These are phyloP conservation scores for Gephyroberyx darwinii DNA, from an alignment of 2,797 vertebrate genomes.

Conservation along the genomic window DNA sequence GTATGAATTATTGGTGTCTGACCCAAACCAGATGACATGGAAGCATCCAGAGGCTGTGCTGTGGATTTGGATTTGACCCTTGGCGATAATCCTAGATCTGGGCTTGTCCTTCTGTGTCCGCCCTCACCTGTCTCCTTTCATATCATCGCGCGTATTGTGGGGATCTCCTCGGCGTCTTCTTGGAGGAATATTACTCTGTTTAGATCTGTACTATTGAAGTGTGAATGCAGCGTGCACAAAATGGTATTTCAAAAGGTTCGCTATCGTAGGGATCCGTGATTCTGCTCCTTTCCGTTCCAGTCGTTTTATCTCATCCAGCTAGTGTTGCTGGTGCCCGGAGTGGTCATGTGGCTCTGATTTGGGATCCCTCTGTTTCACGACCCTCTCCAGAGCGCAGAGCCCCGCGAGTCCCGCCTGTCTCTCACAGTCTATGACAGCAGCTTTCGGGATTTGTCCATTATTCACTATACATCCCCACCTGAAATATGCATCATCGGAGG, in stretches of 20 bases:
- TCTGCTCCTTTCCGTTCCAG: conserved; percentile 49
- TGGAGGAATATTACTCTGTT: conserved; percentile 56
- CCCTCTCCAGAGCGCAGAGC: conserved; percentile 67
- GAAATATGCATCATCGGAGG: conserved; percentile 49
- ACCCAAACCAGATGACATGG: conserved; percentile 42
- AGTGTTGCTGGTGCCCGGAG: conserved; percentile 68
- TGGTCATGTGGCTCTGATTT: conserved; percentile 80
- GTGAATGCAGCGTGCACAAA: conserved; percentile 45
- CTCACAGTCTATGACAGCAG: conserved; percentile 68
- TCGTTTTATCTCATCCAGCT: conserved; percentile 59
- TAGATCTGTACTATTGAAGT: conserved; percentile 54
- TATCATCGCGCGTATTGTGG: conserved; percentile 59
- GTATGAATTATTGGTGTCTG: conserved; percentile 35
- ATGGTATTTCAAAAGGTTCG: conserved; percentile 42
- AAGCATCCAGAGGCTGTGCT: conserved; percentile 52
- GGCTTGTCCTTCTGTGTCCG: conserved; percentile 69
- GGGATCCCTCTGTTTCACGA: conserved; percentile 71
- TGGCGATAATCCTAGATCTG: conserved; percentile 73
- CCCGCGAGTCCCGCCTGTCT: conserved; percentile 69
- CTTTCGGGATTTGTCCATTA: conserved; percentile 65
- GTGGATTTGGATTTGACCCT: conserved; percentile 77
- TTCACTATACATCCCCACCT: conserved; percentile 49
- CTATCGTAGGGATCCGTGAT: conserved; percentile 28
- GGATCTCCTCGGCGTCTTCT: conserved; percentile 58
- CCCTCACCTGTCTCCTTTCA: conserved; percentile 82